Conservation (phyloP, 53 echinoderm and acorn worm genomes). For the Pentamera pediparva region DNA sequence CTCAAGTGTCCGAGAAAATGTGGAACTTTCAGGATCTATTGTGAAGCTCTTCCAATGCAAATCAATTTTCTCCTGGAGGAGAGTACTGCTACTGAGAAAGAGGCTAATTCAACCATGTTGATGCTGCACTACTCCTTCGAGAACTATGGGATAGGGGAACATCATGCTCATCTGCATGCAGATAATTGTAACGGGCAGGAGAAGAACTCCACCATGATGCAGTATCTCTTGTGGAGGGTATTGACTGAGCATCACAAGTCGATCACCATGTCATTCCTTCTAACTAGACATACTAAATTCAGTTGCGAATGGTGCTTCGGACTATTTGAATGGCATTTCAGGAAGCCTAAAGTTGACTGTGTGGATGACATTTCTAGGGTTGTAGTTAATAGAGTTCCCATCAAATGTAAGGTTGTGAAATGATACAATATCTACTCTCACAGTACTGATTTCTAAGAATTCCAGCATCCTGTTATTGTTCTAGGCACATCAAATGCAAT, state of each 20-base stretch:
- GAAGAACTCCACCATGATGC: slow-evolving; percentile 23
- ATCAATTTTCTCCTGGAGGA: slow-evolving; percentile 51
- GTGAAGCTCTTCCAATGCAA: background rate
- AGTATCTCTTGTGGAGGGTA: slow-evolving; percentile 44
- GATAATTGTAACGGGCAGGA: slow-evolving; percentile 43
- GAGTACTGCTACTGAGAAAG: slow-evolving; percentile 20
- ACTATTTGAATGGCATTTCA: slow-evolving; percentile 45
- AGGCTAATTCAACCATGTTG: slow-evolving; percentile 25
- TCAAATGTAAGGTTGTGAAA: no score
- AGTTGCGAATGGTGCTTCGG: no score
- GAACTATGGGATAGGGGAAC: slow-evolving; percentile 28
- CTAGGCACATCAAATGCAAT: no score
- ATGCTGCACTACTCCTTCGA: slow-evolving; percentile 40
- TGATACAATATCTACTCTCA: no score
- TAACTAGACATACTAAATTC: slow-evolving; percentile 56
- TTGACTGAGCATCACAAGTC: slow-evolving; percentile 25
- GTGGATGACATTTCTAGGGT: slow-evolving; percentile 29
- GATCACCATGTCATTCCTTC: slow-evolving; percentile 17
- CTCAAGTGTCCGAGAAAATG: background rate
- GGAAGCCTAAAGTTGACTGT: slow-evolving; percentile 16
- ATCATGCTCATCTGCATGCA: slow-evolving; percentile 26
- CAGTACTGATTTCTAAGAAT: no score
- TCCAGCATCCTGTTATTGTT: no score
- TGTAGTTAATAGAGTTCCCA: slow-evolving; percentile 1
- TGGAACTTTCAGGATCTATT: background rate